phyloP scores from a whole-genome alignment of 2,888 invertebrate species.

The Melinaea marsaeus region DNA sequence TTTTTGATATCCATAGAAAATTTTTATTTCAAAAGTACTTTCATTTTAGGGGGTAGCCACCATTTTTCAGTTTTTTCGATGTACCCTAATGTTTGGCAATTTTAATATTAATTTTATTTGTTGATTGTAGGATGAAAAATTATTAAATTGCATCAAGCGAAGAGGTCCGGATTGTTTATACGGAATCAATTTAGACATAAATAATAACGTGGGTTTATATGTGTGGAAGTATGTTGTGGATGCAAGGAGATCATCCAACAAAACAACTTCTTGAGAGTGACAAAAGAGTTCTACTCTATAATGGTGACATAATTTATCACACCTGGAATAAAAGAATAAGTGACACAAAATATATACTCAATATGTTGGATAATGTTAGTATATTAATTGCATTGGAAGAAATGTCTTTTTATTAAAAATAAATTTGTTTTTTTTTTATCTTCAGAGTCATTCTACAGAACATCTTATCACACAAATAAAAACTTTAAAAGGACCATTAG shows the following conservation, averaged over 20 bases:
- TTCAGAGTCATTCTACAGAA: slow-evolving; percentile 39
- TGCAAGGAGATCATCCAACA: slow-evolving; percentile 83
- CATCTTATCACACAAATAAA: slow-evolving; percentile 71
- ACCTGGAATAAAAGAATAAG: slow-evolving; percentile 52
- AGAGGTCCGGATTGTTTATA: slow-evolving; percentile 78
- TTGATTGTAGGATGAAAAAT: slow-evolving; percentile 52
- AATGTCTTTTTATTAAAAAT: slow-evolving; percentile 32
- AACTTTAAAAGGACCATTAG: slow-evolving; percentile 87
- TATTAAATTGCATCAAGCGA: slow-evolving; percentile 62
- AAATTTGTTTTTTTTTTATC: slow-evolving; percentile 31
- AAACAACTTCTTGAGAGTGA: slow-evolving; percentile 83
- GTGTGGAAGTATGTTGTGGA: slow-evolving; percentile 86
- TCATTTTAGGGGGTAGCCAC: no score
- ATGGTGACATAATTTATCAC: slow-evolving; percentile 90
- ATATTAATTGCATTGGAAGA: slow-evolving; percentile 28
- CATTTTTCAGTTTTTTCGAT: no score
- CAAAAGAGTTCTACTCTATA: slow-evolving; percentile 86
- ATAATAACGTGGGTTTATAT: slow-evolving; percentile 44
- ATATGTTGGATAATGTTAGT: slow-evolving; percentile 43
- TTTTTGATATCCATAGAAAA: no score
- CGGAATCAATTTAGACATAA: slow-evolving; percentile 40
- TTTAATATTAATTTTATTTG: slow-evolving; percentile 17
- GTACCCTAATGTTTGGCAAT: no score
- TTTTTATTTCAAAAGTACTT: no score
- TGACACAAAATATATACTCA: slow-evolving; percentile 76